Evolutionary conservation across 2,113 vertebrate genomes (phyloP).

Genomic region (Tachycineta bicolor): DNA sequence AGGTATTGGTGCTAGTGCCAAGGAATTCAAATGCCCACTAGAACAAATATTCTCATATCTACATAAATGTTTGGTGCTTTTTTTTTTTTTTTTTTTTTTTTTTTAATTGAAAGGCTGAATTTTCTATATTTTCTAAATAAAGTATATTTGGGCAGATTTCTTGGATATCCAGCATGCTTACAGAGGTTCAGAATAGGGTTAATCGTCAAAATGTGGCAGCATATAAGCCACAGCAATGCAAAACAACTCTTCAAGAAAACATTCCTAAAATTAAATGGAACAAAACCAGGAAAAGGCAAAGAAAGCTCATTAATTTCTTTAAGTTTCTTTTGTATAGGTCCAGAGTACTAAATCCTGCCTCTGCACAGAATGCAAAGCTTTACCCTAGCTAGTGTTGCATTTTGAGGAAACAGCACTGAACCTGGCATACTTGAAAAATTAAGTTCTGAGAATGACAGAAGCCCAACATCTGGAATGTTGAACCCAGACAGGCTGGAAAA

Average conservation of each 20-base stretch:
- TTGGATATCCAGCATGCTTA: not conserved
- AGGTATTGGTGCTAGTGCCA: not conserved
- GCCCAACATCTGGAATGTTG: not conserved
- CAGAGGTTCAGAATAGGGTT: not conserved
- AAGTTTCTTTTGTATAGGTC: not conserved
- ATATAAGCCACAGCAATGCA: not conserved
- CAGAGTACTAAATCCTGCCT: not conserved
- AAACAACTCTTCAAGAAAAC: not conserved
- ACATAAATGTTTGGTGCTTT: not conserved
- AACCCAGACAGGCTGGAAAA: not conserved
- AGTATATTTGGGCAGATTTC: not conserved
- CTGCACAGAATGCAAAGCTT: not conserved
- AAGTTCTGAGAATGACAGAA: not conserved
- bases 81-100: not conserved
- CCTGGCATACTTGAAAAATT: not conserved
- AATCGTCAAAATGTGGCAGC: not conserved
- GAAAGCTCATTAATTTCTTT: not conserved
- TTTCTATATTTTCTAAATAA: constrained; percentile 1
- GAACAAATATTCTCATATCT: not conserved
- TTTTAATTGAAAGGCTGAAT: not conserved
- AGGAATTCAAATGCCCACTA: not conserved
- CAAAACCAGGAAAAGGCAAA: not conserved
- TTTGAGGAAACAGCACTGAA: not conserved
- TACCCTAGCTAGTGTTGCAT: not conserved
- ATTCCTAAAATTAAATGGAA: not conserved